Conservation (phyloP, 2,113 vertebrate species). For the Vulpes lagopus region DNA sequence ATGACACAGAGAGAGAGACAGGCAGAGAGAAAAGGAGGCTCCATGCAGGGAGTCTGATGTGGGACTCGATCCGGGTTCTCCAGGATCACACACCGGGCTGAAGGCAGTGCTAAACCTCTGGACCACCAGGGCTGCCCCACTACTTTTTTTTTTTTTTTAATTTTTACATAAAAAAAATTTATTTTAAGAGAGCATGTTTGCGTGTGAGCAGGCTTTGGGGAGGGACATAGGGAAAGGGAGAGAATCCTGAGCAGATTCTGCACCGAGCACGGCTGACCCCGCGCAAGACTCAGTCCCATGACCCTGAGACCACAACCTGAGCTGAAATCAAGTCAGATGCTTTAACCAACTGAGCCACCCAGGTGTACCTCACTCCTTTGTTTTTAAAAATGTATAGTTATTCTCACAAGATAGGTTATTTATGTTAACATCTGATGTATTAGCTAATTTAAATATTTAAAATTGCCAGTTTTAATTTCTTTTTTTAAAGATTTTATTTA, state of each 20-base stretch:
- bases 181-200: background rate
- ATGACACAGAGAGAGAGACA: too few species aligned
- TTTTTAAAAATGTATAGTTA: background rate
- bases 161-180: background rate
- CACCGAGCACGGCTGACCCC: background rate
- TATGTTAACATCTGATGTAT: conserved; percentile 12
- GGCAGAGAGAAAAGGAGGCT: too few species aligned
- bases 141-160: background rate
- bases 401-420: background rate
- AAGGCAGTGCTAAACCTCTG: too few species aligned
- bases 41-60: too few species aligned
- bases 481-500: too few species aligned
- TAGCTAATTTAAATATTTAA: background rate
- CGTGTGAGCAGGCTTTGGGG: background rate
- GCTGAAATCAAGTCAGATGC: background rate
- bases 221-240: background rate
- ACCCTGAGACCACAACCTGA: background rate
- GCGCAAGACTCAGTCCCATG: background rate
- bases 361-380: background rate
- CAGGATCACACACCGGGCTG: too few species aligned
- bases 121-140: background rate
- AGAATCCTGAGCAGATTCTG: background rate
- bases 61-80: too few species aligned
- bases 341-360: background rate
- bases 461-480: conserved; percentile 9